phyloP scores from a whole-genome alignment of 2,113 vertebrate genomes.

The Megaceryle maxima region DNA sequence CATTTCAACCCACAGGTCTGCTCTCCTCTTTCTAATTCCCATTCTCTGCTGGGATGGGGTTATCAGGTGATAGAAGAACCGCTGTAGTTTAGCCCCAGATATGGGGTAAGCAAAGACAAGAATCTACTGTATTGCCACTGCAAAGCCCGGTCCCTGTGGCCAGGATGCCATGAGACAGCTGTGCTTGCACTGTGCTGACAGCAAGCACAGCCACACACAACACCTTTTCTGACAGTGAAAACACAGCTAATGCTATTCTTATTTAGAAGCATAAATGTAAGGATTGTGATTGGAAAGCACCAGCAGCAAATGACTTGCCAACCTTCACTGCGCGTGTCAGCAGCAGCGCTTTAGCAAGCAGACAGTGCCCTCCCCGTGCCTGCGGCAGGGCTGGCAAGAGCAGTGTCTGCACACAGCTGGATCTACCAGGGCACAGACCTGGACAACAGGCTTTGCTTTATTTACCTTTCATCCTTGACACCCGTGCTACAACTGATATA shows the following conservation, averaged over 20 bases:
- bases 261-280: background rate
- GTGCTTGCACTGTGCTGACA: background rate
- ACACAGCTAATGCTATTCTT: background rate
- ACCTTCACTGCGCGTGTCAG: rapidly evolving
- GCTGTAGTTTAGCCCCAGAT: no score
- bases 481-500: background rate
- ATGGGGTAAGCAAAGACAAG: no score
- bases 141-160: background rate
- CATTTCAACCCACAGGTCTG: no score
- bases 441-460: background rate
- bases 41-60: no score
- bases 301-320: background rate
- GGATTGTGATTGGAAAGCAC: background rate
- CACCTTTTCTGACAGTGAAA: background rate
- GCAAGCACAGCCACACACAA: background rate
- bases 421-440: no score
- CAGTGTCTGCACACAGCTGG: rapidly evolving
- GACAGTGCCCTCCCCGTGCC: background rate
- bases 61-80: no score
- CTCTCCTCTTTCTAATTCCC: no score
- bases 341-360: background rate
- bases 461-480: background rate
- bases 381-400: background rate
- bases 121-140: no score
- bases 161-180: background rate